Base-by-base conservation (phyloP, 2,888 invertebrate genomes). In the Rotaria macrura region DNA sequence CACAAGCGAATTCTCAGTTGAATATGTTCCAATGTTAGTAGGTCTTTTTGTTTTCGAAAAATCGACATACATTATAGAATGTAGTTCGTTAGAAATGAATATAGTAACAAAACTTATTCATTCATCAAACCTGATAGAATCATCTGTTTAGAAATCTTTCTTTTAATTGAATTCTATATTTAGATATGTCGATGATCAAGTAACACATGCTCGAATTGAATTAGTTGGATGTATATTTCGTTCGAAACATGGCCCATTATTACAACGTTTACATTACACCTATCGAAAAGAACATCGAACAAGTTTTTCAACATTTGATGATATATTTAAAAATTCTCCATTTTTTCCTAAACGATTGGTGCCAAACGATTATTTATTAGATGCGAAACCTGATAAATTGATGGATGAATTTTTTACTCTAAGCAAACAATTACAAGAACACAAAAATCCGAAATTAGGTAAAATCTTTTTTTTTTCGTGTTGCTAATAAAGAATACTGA, bases 171-270 rank as follows among this genome's bases (percentile, higher is more conserved):
- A 17, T 17, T 65, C 1, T 65, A 17, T 65, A 34, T 29, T 34
- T 34, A 40, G 79, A 25, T 79, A 79, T 43, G 7, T 79, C n/a
- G 79, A 79, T 79, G 79, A 79, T 79, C 79, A 79, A 79, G 40
- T 79, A 40, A 79, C 79, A 79, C 79, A 79, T 79, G 79, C 79
- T 79, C 40, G 79, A n/a, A n/a, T 79, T 79, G 79, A 79, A 79
- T n/a, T 79, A 25, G 14, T 79, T 43, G 40, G 12, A 25, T n/a
- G 43, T n/a, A 79, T 79, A 43, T 79, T 79, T 79, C 79, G 43
- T 25, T 43, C 40, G 0, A 79, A 79, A 43, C 79, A 79, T 79
- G 79, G 79, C 9, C 79, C 79, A 12, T 43, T 79, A 43, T 79
- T 79, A 43, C 79, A 79, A 79, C 79, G 79, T 25, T 79, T 79